Base-by-base conservation (phyloP, 2,797 vertebrate genomes). In the Pelochelys cantorii region DNA sequence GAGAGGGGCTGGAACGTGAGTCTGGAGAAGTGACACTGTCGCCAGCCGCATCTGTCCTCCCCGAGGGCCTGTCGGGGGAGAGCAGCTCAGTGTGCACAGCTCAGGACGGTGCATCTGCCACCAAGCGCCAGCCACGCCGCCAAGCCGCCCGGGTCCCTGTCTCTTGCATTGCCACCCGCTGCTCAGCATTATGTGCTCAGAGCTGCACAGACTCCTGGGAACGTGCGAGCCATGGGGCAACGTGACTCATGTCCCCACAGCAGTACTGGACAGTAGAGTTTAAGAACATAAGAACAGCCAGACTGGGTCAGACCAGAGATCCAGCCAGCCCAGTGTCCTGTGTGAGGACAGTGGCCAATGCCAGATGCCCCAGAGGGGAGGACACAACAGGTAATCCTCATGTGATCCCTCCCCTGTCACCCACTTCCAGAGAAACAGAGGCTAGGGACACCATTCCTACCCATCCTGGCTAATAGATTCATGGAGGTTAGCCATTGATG, bases 61-160 rank as follows among this genome's bases (percentile, higher is more conserved):
- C 55, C 0, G 0, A 5, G 65, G n/a, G 59, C 83, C 55, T 42
- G 83, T 81, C 2, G 17, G 34, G 5, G 31, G 31, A 29, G 15
- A 4, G 27, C 12, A 3, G 25, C 23, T 77, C 74, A 52, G 25
- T 14, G 0, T 10, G 25, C 23, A 42, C 5, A 5, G 31, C 9
- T 31, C 25, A 52, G 17, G 37, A 65, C 2, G 37, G 52, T 60
- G 17, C 57, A 81, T 84, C 68, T 65, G 57, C 57, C 3, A 2
- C 3, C 3, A 29, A 31, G 20, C 4, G 23, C 55, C 20, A 15
- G 2, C 7, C 13, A 15, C 9, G 52, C n/a, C 13, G 52, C 1
- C 2, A 79, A 37, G 25, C 59, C 34, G 84, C 2, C 11, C 52
- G 31, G 2, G 27, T 62, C 81, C 8, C 1, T 0, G 25, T 11